These are phyloP conservation scores for Polypterus senegalus DNA, from an alignment of 2,113 vertebrate species.

Conservation along the genomic window DNA sequence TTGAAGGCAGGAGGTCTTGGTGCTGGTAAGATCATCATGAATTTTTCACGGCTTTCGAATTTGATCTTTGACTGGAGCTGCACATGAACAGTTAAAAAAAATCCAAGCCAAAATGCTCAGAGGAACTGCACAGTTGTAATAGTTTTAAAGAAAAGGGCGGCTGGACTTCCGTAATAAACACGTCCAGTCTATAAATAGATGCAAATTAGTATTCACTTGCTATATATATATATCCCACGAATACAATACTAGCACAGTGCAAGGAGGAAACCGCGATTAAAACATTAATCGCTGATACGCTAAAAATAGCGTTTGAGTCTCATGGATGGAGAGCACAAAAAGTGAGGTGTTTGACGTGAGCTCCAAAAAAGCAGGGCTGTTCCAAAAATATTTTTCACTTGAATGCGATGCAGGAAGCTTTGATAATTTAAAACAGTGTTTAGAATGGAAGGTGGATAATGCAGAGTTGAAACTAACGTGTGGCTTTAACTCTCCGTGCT, in stretches of 20 bases:
- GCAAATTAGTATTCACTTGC: conserved; percentile 28
- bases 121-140: conserved; percentile 17
- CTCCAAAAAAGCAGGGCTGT: no score
- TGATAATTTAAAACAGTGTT: no score
- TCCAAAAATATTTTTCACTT: no score
- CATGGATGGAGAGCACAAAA: background rate
- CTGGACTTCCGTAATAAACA: conserved; percentile 10
- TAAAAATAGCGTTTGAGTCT: conserved; percentile 2
- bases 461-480: no score
- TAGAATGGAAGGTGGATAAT: no score
- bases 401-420: no score
- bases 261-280: conserved; percentile 11
- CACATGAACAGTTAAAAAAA: conserved; percentile 12
- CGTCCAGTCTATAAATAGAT: conserved; percentile 29
- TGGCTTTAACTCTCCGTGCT: no score
- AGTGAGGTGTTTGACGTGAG: background rate
- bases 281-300: conserved; percentile 31
- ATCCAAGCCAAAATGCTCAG: conserved; percentile 14
- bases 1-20: no score
- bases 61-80: no score
- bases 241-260: conserved; percentile 2
- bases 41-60: no score
- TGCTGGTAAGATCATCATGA: no score
- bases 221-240: conserved; percentile 4
- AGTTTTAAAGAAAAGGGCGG: conserved; percentile 17